These are phyloP conservation scores for Cenopis cana DNA, from an alignment of 2,888 invertebrate genomes.

Conservation along the genomic window DNA sequence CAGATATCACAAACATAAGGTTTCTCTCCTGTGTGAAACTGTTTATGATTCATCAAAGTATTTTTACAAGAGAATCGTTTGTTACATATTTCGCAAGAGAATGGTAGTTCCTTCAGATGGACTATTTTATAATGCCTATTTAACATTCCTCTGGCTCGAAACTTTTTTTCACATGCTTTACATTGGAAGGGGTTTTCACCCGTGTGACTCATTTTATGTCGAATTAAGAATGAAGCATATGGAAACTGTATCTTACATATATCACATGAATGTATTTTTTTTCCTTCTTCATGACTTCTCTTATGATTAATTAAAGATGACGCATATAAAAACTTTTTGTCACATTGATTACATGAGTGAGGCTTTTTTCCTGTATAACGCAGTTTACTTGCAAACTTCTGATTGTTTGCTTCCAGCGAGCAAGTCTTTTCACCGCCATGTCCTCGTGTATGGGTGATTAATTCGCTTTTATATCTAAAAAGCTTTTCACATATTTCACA, in stretches of 20 bases:
- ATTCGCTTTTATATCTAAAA: not conserved
- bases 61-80: not conserved
- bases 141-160: not conserved
- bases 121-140: not conserved
- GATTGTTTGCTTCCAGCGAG: not conserved
- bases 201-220: not conserved
- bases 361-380: not conserved
- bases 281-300: no score
- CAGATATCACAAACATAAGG: slow-evolving; percentile 9
- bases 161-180: slow-evolving; percentile 2
- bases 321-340: no score
- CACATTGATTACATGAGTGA: not conserved
- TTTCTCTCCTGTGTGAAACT: slow-evolving; percentile 18
- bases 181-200: slow-evolving; percentile 1
- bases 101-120: not conserved
- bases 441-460: not conserved
- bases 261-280: not conserved
- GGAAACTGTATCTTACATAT: slow-evolving; percentile 1
- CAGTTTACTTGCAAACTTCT: not conserved
- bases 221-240: not conserved
- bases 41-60: not conserved
- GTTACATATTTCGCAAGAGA: slow-evolving; percentile 1
- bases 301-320: no score
- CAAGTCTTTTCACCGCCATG: not conserved
- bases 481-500: not conserved